Base-by-base conservation (phyloP, 2,797 vertebrate species). In the Cirrhinus mrigala region DNA sequence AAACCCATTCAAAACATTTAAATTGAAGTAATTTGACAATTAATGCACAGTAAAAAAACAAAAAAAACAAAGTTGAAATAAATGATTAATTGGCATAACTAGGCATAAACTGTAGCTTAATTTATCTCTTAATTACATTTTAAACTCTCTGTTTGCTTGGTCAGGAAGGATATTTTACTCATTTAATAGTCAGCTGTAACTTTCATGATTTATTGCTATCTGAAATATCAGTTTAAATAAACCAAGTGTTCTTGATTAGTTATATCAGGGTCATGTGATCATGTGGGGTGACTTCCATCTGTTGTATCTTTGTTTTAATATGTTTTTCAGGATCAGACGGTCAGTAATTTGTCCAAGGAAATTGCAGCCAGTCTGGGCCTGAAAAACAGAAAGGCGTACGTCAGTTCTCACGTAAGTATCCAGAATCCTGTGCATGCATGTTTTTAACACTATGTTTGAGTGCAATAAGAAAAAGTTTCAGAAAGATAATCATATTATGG, bases 261-360 rank as follows among this genome's bases (percentile, higher is more conserved):
- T 70, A 14, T 33, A 15, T 29, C 22, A n/a, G 56, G 70, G 3
- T 58, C 40, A 24, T 69, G 40, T 22, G 24, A 77, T 11, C 0
- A 11, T 52, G 9, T 40, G 6, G 24, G 40, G 2, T 16, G 10
- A 27, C 12, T 3, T 18, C 20, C 1, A 1, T 22, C 58, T 24
- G 24, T 18, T 11, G 12, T 6, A 48, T 33, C 6, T 33, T 3
- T 22, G 10, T 70, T 64, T 79, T 40, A 46, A 2, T 76, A 24
- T 87, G 66, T 60, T 3, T 11, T 6, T 90, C 20, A 99, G 98
- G 98, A 99, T 93, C 95, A 96, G 88, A 95, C 95, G 0, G 96
- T 98, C 84, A 97, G 95, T 0, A 96, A 97, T 0, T 95, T 99
- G 7, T 96, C 97, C 3, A 96, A 97, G 93, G 97, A 99, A 79